Evolutionary conservation across 2,113 vertebrate genomes (phyloP), one percentile per base, ranked within the genome.

Genomic region (Pelusios castaneus): DNA sequence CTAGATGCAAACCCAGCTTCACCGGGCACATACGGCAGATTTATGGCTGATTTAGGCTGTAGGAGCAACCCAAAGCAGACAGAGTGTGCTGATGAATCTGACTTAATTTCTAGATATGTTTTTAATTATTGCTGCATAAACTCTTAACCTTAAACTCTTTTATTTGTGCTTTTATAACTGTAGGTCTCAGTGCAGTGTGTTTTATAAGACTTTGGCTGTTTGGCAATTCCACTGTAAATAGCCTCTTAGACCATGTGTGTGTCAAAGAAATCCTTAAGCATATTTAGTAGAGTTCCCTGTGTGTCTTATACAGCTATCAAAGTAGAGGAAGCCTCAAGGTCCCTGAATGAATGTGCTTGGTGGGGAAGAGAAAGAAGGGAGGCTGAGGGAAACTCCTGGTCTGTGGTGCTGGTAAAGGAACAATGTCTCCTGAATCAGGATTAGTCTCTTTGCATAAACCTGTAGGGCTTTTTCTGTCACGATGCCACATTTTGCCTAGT

Each of bases 1-100:
- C 8, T 34, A 70, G 56, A 31, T 45, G 10, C 47, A 49, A 93
- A 94, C 54, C 21, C 67, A 43, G 6, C 0, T 0, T 51, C 63
- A 76, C 55, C 6, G 34, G 83, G 14, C 73, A 86, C 4, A 38
- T 78, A 84, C 41, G 45, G 10, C 54, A 54, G 90, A 76, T 22
- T 60, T 76, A 76, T 0, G 0, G 41, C 81, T 87, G 54, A 45
- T 87, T 73, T 89, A 0, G 2, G 78, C 43, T 38, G 6, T 0
- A 0, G 27, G 38, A 80, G 38, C 1, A 6, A 38, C 49, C 70
- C 5, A 11, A 60, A 47, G 27, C 0, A 1, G 4, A 12, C 10
- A 12, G 24, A 38, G 13, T 8, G 21, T 76, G 43, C 24, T 67
- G 90, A 55, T 47, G 82, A 81, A 34, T 67, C 76, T 3, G 1